phyloP scores from a whole-genome alignment of 1,140 invertebrate genomes.

The Reticulitermes speratus region DNA sequence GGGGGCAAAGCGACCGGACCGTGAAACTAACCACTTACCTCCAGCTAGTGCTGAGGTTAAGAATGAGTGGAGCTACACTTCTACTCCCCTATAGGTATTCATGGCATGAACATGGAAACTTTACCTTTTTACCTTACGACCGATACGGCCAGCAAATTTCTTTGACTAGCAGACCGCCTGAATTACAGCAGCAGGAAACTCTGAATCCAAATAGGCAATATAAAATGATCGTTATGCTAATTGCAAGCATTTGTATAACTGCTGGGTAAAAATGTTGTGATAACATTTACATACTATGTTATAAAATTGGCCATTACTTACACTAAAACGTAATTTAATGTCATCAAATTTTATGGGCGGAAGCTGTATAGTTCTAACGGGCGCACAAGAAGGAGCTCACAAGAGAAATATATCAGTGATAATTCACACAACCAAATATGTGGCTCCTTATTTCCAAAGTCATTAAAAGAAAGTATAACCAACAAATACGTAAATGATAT shows the following conservation, averaged over 20 bases:
- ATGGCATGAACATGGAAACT: too few species aligned
- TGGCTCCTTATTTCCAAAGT: too few species aligned
- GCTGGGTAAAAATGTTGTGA: not conserved
- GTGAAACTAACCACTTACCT: too few species aligned
- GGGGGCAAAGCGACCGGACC: too few species aligned
- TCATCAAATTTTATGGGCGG: not conserved
- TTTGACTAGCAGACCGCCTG: too few species aligned
- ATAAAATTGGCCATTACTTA: not conserved
- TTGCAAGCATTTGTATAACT: not conserved
- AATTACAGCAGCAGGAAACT: not conserved
- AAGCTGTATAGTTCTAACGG: not conserved
- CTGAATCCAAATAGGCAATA: not conserved
- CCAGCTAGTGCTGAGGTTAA: too few species aligned
- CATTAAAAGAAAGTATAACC: too few species aligned
- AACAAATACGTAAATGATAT: too few species aligned
- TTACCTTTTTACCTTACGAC: too few species aligned
- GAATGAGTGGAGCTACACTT: too few species aligned
- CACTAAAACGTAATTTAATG: not conserved
- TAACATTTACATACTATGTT: not conserved
- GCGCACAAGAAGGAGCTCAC: not conserved
- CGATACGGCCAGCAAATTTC: too few species aligned
- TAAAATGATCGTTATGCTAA: not conserved
- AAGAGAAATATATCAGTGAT: not conserved
- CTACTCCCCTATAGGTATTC: too few species aligned
- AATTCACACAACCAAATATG: not conserved